Conservation (phyloP, 2,113 vertebrate genomes). For the Bucco capensis region DNA sequence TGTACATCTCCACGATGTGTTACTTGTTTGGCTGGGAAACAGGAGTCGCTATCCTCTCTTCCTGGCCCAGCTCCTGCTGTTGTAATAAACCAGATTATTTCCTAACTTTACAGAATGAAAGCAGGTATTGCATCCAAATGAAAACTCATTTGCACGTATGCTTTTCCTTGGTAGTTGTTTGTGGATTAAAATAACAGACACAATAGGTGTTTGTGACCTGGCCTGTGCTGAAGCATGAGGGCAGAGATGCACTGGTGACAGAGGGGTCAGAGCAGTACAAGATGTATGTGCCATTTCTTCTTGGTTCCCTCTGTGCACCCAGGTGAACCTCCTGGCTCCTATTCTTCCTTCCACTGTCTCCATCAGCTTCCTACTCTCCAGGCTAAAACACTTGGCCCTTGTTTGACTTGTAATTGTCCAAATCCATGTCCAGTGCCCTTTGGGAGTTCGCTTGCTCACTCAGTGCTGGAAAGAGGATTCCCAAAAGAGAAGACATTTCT, state of each 20-base stretch:
- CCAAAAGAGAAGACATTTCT: neutral
- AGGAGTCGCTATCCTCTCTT: neutral
- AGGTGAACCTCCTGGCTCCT: neutral
- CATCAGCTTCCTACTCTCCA: neutral
- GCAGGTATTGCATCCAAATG: neutral
- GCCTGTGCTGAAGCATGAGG: neutral
- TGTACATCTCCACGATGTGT: accelerated
- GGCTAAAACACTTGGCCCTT: neutral
- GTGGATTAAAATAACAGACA: neutral
- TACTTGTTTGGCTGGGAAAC: neutral
- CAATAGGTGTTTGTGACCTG: neutral
- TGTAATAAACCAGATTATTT: neutral
- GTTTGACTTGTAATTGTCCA: neutral
- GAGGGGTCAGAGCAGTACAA: neutral
- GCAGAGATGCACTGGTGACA: neutral
- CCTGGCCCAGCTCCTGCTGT: neutral
- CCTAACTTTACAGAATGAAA: neutral
- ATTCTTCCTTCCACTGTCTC: neutral
- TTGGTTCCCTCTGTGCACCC: accelerated
- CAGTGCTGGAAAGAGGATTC: neutral
- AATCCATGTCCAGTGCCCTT: neutral
- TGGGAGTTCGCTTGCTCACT: neutral
- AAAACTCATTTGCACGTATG: neutral
- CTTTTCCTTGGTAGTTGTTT: neutral
- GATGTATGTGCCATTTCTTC: neutral